These are phyloP conservation scores for Peromyscus maniculatus DNA, from an alignment of 2,113 vertebrate genomes.

Conservation along the genomic window DNA sequence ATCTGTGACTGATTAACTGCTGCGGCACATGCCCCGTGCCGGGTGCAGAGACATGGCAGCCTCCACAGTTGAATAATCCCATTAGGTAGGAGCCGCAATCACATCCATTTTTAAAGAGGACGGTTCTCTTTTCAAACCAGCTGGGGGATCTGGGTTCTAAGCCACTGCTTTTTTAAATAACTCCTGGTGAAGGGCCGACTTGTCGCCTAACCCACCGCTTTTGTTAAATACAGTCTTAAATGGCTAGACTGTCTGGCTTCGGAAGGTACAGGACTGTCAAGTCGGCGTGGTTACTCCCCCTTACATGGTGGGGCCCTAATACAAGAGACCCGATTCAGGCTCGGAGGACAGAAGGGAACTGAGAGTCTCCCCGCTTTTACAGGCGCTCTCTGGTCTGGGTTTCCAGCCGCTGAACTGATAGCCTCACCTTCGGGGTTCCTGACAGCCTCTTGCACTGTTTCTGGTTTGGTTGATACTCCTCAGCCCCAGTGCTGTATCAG, in stretches of 20 bases:
- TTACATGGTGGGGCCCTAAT: background rate
- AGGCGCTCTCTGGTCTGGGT: background rate
- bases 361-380: background rate
- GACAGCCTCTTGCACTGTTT: background rate
- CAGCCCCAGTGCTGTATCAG: background rate
- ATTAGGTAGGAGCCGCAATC: background rate
- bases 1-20: background rate
- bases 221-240: background rate
- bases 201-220: background rate
- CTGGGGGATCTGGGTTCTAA: background rate
- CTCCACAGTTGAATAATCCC: background rate
- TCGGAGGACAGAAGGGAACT: background rate
- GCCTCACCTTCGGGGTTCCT: background rate
- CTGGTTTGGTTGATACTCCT: background rate
- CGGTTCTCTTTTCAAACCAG: background rate
- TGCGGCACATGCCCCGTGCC: no score
- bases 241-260: background rate
- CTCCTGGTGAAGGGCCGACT: background rate
- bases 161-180: background rate
- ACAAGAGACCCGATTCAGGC: background rate
- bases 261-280: background rate
- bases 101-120: background rate
- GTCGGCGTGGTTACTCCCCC: background rate
- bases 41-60: background rate
- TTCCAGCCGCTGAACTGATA: conserved; percentile 19